Conservation (phyloP, 2,797 vertebrate species). For the Enteromius viviparus region DNA sequence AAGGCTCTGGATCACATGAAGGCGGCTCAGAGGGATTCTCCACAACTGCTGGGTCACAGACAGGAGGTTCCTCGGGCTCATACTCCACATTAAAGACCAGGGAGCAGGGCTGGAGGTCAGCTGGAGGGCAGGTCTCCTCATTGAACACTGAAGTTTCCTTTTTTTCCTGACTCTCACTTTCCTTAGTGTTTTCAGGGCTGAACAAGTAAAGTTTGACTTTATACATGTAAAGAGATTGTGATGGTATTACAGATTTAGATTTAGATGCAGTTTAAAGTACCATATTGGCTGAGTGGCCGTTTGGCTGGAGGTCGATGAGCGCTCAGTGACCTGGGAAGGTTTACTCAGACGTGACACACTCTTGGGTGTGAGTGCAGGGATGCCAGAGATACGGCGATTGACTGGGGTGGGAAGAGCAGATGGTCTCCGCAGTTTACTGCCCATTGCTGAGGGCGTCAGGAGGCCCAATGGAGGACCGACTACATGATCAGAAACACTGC, state of each 20-base stretch:
- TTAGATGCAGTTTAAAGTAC: background rate
- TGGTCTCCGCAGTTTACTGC: constrained; percentile 60
- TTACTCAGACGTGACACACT: constrained; percentile 54
- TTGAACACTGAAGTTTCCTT: constrained; percentile 11
- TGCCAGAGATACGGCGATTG: constrained; percentile 68
- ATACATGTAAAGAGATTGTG: background rate
- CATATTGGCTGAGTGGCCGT: constrained; percentile 71
- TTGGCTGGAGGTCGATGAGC: constrained; percentile 48
- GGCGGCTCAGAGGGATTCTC: constrained; percentile 13
- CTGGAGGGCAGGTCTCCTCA: constrained; percentile 43
- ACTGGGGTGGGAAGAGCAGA: constrained; percentile 84
- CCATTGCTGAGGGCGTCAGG: constrained; percentile 65
- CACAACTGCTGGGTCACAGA: constrained; percentile 38
- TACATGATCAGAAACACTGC: constrained; percentile 67
- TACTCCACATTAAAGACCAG: constrained; percentile 73
- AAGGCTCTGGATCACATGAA: background rate
- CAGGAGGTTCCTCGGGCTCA: constrained; percentile 41
- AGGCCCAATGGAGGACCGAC: constrained; percentile 37
- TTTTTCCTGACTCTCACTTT: constrained; percentile 20
- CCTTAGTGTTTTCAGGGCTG: constrained; percentile 59
- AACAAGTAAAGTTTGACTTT: background rate
- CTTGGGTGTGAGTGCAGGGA: constrained; percentile 76
- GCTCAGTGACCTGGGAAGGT: constrained; percentile 13
- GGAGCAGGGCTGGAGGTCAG: constrained; percentile 59
- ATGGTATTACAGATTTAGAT: background rate